Conservation (phyloP, 2,113 vertebrate genomes). For the Melanotaenia duboulayi region DNA sequence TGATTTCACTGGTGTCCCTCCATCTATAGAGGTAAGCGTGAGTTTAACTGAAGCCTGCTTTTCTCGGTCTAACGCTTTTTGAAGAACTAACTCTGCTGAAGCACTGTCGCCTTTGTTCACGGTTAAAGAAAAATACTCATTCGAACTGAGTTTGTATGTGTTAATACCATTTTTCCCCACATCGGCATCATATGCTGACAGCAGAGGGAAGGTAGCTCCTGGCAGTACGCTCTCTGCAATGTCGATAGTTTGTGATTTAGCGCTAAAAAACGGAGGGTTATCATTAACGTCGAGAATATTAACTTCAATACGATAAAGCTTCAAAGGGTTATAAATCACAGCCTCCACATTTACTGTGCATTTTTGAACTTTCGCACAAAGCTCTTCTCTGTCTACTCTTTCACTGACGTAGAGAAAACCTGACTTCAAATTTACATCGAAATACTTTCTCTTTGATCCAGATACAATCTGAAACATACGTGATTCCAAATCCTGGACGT, state of each 20-base stretch:
- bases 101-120: conserved; percentile 80
- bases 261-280: conserved; percentile 68
- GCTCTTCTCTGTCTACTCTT: conserved; percentile 72
- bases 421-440: conserved; percentile 77
- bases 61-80: conserved; percentile 84
- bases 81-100: conserved; percentile 79
- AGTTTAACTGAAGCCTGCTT: conserved; percentile 74
- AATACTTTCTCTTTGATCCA: conserved; percentile 75
- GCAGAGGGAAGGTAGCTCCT: conserved; percentile 60
- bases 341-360: conserved; percentile 71
- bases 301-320: conserved; percentile 72
- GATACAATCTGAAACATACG: conserved; percentile 77
- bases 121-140: conserved; percentile 75
- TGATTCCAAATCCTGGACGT: conserved; percentile 72
- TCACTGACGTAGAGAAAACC: conserved; percentile 75
- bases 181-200: conserved; percentile 60
- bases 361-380: conserved; percentile 51
- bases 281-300: conserved; percentile 77
- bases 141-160: conserved; percentile 81
- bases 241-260: conserved; percentile 49
- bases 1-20: conserved; percentile 72
- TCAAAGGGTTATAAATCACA: conserved; percentile 72
- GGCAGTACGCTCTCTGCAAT: conserved; percentile 60
- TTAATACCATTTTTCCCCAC: conserved; percentile 70
- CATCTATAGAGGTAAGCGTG: conserved; percentile 75